phyloP scores from a whole-genome alignment of 2,888 invertebrate species.

The Caenorhabditis macrosperma region DNA sequence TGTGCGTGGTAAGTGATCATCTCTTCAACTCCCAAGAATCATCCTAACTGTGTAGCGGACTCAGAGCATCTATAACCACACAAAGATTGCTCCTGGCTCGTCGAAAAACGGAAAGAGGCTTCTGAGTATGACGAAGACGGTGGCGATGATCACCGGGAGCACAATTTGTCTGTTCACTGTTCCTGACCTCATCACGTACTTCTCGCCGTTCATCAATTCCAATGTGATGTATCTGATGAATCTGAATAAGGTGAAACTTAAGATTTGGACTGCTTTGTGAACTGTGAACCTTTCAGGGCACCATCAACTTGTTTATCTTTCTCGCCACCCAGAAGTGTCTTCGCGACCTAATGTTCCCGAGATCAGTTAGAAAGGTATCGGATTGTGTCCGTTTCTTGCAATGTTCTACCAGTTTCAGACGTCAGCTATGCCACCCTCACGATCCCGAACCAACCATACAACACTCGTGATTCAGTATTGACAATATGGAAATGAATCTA shows the following conservation, averaged over 20 bases:
- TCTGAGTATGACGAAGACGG: conserved; percentile 59
- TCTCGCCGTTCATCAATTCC: conserved; percentile 56
- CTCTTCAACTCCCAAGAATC: background rate
- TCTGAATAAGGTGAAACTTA: conserved; percentile 65
- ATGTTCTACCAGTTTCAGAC: conserved; percentile 33
- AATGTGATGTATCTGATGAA: conserved; percentile 68
- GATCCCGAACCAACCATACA: conserved; percentile 40
- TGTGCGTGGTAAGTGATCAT: conserved; percentile 57
- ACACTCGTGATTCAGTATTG: conserved; percentile 10
- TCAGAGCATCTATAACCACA: conserved; percentile 53
- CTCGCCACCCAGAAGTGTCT: conserved; percentile 63
- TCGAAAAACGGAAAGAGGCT: conserved; percentile 40
- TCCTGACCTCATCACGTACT: conserved; percentile 60
- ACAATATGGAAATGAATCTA: background rate
- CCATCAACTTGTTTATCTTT: conserved; percentile 63
- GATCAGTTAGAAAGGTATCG: conserved; percentile 8
- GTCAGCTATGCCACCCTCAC: conserved; percentile 39
- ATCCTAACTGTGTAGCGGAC: conserved; percentile 24
- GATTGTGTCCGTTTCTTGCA: background rate
- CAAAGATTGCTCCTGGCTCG: conserved; percentile 43
- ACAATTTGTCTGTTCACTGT: conserved; percentile 62
- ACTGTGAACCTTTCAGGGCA: conserved; percentile 51
- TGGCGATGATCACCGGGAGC: conserved; percentile 62
- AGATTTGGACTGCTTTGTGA: background rate
- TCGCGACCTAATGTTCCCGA: conserved; percentile 57